Percentiles rank a stretch among this genome's conserved stretches.
phyloP scores from a whole-genome alignment of 2,888 invertebrate species.

The Encarsia formosa region DNA sequence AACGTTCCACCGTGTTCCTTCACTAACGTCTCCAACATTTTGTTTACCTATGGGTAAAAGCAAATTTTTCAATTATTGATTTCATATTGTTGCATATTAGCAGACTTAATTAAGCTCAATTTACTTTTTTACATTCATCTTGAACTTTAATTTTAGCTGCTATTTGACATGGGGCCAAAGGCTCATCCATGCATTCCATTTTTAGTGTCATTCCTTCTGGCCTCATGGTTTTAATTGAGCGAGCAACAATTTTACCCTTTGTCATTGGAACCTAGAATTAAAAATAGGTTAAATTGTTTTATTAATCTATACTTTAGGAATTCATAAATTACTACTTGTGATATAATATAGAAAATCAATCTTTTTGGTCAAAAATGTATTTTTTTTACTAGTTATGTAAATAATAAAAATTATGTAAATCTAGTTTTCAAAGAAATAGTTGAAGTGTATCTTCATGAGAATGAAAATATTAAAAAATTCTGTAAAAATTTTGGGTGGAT shows the following conservation, averaged over 20 bases:
- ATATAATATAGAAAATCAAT: too few relatives aligned
- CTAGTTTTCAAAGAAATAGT: too few relatives aligned
- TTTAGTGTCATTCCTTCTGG: slow-evolving; percentile 44
- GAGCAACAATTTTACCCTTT: slow-evolving; percentile 31
- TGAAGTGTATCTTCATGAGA: too few relatives aligned
- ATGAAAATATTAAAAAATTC: too few relatives aligned
- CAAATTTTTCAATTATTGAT: slow-evolving; percentile 2
- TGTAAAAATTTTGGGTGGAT: too few relatives aligned
- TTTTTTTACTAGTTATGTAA: too few relatives aligned
- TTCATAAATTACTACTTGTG: too few relatives aligned
- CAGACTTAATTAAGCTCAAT: background rate
- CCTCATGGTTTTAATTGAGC: slow-evolving; percentile 37
- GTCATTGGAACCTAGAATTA: too few relatives aligned
- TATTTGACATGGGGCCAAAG: slow-evolving; percentile 49
- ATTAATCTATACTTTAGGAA: too few relatives aligned
- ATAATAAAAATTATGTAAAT: too few relatives aligned
- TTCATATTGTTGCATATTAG: background rate
- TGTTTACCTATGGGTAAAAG: slow-evolving; percentile 34
- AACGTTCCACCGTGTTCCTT: slow-evolving; percentile 46
- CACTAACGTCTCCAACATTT: slow-evolving; percentile 43
- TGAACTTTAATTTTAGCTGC: slow-evolving; percentile 39
- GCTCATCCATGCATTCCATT: slow-evolving; percentile 53
- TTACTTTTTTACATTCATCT: slow-evolving; percentile 44
- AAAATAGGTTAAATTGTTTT: too few relatives aligned
- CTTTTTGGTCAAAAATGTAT: too few relatives aligned